A percentile compares a stretch with the other conserved stretches of the same genome.
Evolutionary conservation across 1,140 invertebrate species (phyloP).

Genomic region (Drosophila subobscura): DNA sequence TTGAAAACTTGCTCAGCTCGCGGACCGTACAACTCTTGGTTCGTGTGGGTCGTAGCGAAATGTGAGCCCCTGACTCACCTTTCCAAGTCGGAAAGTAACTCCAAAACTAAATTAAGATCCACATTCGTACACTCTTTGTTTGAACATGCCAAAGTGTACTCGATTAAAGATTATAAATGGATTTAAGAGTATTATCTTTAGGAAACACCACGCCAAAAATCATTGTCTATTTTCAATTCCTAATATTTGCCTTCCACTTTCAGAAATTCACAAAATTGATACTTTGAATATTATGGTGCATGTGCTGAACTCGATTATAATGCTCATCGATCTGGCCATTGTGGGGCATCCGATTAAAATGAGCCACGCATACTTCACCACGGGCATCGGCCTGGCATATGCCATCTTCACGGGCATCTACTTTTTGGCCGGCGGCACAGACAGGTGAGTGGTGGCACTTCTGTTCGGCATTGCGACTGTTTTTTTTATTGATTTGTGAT

Average conservation of each 20-base stretch:
- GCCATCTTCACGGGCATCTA: slow-evolving; percentile 87
- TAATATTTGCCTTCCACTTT: neutral
- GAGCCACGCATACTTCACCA: slow-evolving; percentile 86
- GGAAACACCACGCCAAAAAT: neutral
- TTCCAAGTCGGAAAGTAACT: no score
- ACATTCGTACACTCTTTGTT: no score
- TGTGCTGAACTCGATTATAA: slow-evolving; percentile 87
- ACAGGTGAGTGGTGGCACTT: slow-evolving; percentile 77
- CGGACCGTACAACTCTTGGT: neutral
- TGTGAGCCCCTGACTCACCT: neutral
- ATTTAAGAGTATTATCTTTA: no score
- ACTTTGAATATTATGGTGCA: slow-evolving; percentile 87
- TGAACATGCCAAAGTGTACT: neutral
- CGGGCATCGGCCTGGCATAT: slow-evolving; percentile 85
- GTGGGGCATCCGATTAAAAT: slow-evolving; percentile 87
- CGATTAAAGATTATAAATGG: no score
- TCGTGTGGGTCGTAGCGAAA: neutral
- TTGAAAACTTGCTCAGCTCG: neutral
- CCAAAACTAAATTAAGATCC: no score
- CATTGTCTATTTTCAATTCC: no score
- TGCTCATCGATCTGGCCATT: slow-evolving; percentile 87
- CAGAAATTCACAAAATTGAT: slow-evolving; percentile 84
- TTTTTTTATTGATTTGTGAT: neutral
- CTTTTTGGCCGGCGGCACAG: slow-evolving; percentile 87
- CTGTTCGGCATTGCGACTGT: neutral